Evolutionary conservation across 35 echinoderm and acorn worm species (phyloP), one percentile per base, ranked within the genome.

Genomic region (Heliocidaris erythrogramma): DNA sequence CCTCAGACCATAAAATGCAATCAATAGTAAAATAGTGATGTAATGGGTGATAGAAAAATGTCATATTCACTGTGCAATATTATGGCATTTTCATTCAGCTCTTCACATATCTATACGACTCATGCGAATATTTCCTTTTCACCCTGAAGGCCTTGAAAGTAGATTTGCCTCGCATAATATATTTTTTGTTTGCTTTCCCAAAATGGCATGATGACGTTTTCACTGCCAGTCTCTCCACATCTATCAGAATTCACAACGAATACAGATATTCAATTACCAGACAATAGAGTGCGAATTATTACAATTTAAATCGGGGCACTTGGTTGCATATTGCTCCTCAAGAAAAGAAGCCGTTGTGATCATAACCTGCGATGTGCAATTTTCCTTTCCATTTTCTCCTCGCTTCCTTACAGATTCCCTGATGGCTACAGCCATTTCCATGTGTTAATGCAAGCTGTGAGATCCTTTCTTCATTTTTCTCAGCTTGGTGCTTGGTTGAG

Each of bases 381-480:
- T 95, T 49, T 92, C 87, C 31, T 42, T 94, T 95, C 17, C 30
- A 85, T 95, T 48, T 13, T 89, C 17, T 89, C 31, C 31, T 42
- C 30, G 47, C 32, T 59, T 94, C 29, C 93, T 88, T 48, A 17
- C 96, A 98, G 95, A 93, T 97, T 96, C 94, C 59, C 93, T 32
- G 96, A 95, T 96, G 96, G 96, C 27, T 94, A 95, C 17, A 94
- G 85, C 61, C 94, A 95, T 65, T 95, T 94, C 48, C 93, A 96
- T 30, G 86, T 99, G 52, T 95, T 99, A 88, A 87, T 97, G 48
- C 98, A 99, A 89, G 98, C 98, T 10, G 97, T 99, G 14, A 65
- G 98, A 35, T 99, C 98, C 5, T 99, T 97, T 92, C 97, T 99
- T 29, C 97, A 97, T 86, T 99, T 99, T 94, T 99, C 98, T 30